Percentiles rank a stretch among this genome's conserved stretches.
Conservation (phyloP, 2,113 vertebrate species). For the Hippolais icterina region DNA sequence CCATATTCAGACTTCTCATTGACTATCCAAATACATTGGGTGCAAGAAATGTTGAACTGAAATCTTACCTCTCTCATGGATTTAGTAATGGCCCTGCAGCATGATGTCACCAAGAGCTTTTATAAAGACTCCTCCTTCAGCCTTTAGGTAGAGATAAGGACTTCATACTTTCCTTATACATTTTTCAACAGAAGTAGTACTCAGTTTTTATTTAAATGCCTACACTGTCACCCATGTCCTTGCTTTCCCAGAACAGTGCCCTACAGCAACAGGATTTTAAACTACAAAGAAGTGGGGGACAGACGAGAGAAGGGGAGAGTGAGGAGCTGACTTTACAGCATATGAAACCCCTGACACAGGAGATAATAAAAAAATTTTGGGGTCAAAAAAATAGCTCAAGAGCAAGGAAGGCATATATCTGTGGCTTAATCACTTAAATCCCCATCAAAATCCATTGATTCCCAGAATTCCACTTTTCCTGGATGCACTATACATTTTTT, state of each 20-base stretch:
- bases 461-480: not conserved
- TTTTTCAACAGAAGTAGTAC: not conserved
- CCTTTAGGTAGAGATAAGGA: not conserved
- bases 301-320: not conserved
- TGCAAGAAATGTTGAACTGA: not conserved
- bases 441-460: not conserved
- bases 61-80: not conserved
- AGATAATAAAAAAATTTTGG: not conserved
- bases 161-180: not conserved
- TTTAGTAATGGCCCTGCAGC: not conserved
- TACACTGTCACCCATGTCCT: not conserved
- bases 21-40: not conserved
- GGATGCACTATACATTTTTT: not conserved
- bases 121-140: not conserved
- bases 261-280: not conserved
- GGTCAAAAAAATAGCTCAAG: not conserved
- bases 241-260: not conserved
- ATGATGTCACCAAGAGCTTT: not conserved
- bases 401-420: not conserved
- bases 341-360: not conserved
- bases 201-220: not conserved
- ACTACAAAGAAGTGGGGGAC: not conserved
- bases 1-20: not conserved
- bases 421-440: not conserved
- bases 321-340: not conserved